A percentile compares a stretch with the other conserved stretches of the same genome.
Conservation (phyloP, 2,797 vertebrate genomes). For the Halcyon badia region DNA sequence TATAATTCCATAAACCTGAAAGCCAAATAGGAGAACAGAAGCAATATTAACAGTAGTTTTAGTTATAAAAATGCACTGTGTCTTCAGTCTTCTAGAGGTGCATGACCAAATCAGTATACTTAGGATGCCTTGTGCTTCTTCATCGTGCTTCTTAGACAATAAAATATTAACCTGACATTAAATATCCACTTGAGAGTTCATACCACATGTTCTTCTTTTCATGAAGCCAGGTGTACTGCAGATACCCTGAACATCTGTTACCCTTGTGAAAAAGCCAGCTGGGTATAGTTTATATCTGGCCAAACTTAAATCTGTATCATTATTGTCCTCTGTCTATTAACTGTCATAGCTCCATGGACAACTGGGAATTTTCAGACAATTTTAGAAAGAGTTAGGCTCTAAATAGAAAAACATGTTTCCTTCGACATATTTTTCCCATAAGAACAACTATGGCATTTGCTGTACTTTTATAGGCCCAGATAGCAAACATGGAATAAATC, state of each 20-base stretch:
- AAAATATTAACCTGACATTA: constrained; percentile 48
- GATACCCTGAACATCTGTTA: constrained; percentile 25
- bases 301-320: not conserved
- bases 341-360: not conserved
- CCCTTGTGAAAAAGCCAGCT: constrained; percentile 1
- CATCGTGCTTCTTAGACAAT: not conserved
- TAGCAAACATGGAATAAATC: not conserved
- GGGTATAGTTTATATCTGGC: not conserved
- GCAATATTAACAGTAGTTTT: not conserved
- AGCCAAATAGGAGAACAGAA: not conserved
- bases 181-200: constrained; percentile 30
- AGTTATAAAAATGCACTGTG: not conserved
- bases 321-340: not conserved
- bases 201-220: constrained; percentile 18
- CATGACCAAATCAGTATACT: not conserved
- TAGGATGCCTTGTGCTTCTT: not conserved
- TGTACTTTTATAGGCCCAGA: not conserved
- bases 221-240: constrained; percentile 33
- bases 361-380: not conserved
- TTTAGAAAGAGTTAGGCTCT: not conserved
- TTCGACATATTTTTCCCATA: not conserved
- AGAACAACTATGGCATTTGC: not conserved
- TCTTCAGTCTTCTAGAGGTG: not conserved
- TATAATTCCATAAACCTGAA: not conserved
- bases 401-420: not conserved